Conservation (phyloP, 2,797 vertebrate species). For the Eulemur mongoz region DNA sequence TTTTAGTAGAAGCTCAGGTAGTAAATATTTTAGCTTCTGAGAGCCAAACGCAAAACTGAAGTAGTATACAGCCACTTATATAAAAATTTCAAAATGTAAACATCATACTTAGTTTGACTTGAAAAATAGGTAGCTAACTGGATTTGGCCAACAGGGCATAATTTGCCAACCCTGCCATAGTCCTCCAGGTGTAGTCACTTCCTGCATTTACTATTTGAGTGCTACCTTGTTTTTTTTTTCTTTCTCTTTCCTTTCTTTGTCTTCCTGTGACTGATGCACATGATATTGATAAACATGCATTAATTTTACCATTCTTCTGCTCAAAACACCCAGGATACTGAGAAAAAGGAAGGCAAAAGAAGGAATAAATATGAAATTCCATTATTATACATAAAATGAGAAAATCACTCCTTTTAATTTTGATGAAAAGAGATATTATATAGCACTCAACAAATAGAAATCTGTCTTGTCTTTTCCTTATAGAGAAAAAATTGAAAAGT, state of each 20-base stretch:
- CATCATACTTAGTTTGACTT: background rate
- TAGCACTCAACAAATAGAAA: background rate
- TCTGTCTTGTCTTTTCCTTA: background rate
- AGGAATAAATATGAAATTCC: background rate
- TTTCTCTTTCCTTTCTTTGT: background rate
- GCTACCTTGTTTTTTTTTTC: background rate
- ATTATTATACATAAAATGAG: background rate
- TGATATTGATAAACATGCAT: background rate
- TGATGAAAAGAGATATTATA: background rate
- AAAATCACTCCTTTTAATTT: slow-evolving; percentile 6
- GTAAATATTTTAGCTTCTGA: background rate
- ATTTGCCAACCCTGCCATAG: background rate
- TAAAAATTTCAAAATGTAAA: background rate
- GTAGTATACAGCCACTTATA: background rate
- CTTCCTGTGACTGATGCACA: background rate
- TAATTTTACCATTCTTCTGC: background rate
- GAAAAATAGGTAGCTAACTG: background rate
- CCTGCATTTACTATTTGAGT: background rate
- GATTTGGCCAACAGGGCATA: background rate
- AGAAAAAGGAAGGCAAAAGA: background rate
- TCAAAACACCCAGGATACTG: background rate
- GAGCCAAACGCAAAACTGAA: background rate
- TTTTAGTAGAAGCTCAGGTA: background rate
- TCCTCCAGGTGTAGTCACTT: background rate
- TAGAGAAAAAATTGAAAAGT: background rate